Conservation (phyloP, 2,113 vertebrate genomes). For the Eulemur rufifrons region DNA sequence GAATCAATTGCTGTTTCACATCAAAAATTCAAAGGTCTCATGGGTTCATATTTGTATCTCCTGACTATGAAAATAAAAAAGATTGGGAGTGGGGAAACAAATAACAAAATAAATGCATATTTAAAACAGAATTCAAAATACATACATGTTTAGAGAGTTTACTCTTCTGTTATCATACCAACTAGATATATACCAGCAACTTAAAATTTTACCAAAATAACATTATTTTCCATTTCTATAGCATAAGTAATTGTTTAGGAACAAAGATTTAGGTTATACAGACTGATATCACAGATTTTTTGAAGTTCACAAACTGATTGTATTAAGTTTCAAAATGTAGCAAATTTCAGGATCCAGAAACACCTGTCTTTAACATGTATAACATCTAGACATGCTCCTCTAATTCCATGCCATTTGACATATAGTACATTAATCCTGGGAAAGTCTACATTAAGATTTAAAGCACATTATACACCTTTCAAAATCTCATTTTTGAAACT, state of each 20-base stretch:
- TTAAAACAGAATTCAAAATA: neutral
- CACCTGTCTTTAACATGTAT: neutral
- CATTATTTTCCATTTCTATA: neutral
- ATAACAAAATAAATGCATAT: neutral
- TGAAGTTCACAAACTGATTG: neutral
- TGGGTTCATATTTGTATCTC: too few species aligned
- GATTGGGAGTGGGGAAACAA: too few species aligned
- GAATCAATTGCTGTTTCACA: neutral
- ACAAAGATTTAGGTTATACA: neutral
- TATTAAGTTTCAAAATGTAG: neutral
- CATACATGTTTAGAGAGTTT: neutral
- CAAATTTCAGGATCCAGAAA: neutral
- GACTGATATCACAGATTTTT: neutral
- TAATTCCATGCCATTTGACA: rapidly evolving
- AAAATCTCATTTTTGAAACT: neutral
- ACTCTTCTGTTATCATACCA: neutral
- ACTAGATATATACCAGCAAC: neutral
- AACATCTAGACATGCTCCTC: rapidly evolving
- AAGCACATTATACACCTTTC: neutral
- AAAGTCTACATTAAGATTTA: neutral
- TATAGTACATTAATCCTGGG: neutral
- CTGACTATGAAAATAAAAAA: neutral
- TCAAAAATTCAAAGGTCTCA: neutral
- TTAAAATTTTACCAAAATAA: neutral
- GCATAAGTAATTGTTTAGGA: neutral